phyloP scores from a whole-genome alignment of 2,797 vertebrate genomes.

The Rhodeus uyekii region DNA sequence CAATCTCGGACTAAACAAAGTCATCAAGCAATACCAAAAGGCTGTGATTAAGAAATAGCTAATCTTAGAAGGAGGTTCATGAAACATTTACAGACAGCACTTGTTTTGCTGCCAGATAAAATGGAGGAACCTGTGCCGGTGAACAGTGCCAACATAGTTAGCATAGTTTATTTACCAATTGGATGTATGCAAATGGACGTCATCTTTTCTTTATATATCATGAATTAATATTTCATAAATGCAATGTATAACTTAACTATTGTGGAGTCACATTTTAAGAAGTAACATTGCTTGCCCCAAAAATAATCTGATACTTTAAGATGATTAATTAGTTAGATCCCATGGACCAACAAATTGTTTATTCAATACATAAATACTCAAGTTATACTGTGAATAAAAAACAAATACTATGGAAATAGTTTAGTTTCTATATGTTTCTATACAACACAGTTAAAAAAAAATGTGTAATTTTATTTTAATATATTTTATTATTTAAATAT shows the following conservation, averaged over 20 bases:
- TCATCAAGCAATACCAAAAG: constrained; percentile 51
- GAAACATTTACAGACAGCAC: constrained; percentile 69
- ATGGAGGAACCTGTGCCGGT: background rate
- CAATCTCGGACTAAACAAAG: constrained; percentile 51
- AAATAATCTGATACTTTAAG: background rate
- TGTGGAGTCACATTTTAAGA: background rate
- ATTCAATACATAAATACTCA: too few species aligned
- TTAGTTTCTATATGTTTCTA: background rate
- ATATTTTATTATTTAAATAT: too few species aligned
- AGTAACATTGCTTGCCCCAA: background rate
- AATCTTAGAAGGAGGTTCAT: constrained; percentile 60
- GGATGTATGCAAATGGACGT: background rate
- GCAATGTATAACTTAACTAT: background rate
- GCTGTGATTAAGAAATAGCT: constrained; percentile 44
- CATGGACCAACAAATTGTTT: too few species aligned
- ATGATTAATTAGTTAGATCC: background rate
- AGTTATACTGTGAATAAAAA: too few species aligned
- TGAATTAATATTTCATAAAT: background rate
- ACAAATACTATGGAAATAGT: too few species aligned
- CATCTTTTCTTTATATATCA: background rate
- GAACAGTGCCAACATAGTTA: background rate
- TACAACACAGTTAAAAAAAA: too few species aligned
- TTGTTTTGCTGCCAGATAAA: constrained; percentile 57
- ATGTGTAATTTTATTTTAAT: too few species aligned
- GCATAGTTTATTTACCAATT: background rate